Percentiles rank a stretch among this genome's conserved stretches.
These are phyloP conservation scores for Aethes cnicana DNA, from an alignment of 2,888 invertebrate genomes.

Conservation along the genomic window DNA sequence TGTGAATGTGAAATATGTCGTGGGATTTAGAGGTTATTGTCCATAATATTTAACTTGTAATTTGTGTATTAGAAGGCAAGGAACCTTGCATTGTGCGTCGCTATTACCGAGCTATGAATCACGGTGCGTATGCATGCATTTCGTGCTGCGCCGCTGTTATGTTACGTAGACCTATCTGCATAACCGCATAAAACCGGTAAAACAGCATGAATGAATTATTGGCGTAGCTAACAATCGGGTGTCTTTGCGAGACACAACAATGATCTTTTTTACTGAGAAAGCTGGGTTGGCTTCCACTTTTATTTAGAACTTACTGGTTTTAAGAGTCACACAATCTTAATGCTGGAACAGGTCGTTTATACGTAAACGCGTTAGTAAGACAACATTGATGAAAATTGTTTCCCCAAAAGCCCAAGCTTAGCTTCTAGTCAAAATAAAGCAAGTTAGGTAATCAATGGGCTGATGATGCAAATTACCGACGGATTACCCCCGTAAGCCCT, in stretches of 20 bases:
- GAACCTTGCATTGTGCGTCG: not conserved
- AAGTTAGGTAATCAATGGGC: constrained; percentile 3
- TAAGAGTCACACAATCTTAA: too few species aligned
- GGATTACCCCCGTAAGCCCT: constrained; percentile 33
- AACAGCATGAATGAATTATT: constrained; percentile 23
- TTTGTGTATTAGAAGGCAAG: too few species aligned
- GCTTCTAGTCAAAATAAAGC: not conserved
- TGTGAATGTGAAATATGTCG: too few species aligned
- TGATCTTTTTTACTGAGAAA: not conserved
- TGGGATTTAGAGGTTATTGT: too few species aligned
- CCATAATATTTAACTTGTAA: too few species aligned
- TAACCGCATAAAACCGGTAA: constrained; percentile 1
- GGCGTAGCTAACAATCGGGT: constrained; percentile 8
- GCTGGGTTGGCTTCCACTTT: not conserved
- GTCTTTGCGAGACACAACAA: not conserved
- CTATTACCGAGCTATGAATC: constrained; percentile 9
- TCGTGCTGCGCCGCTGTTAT: constrained; percentile 17
- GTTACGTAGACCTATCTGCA: constrained; percentile 17
- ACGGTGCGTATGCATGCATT: constrained; percentile 4
- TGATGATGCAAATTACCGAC: constrained; percentile 23
- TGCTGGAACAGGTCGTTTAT: too few species aligned
- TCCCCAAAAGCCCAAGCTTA: not conserved
- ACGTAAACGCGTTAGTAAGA: too few species aligned
- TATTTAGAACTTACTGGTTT: too few species aligned
- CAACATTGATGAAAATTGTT: not conserved